These are phyloP conservation scores for Lasiurus borealis DNA, from an alignment of 2,113 vertebrate species.

Conservation along the genomic window DNA sequence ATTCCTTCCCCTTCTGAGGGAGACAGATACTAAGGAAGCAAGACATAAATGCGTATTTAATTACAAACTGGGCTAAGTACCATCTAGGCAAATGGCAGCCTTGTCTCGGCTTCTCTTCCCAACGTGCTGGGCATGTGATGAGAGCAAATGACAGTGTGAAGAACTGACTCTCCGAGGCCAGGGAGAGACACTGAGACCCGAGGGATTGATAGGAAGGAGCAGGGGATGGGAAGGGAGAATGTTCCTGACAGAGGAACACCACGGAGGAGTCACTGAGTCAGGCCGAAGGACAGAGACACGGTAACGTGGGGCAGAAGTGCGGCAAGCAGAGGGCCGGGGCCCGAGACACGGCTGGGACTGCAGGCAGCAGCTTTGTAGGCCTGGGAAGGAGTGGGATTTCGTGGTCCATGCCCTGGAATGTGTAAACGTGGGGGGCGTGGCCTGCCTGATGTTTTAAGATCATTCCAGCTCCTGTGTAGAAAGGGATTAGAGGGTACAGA, in stretches of 20 bases:
- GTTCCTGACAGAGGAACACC: neutral
- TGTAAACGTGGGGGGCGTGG: too few species aligned
- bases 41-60: neutral
- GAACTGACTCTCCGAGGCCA: neutral
- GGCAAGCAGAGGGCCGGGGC: too few species aligned
- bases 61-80: constrained; percentile 10
- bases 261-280: neutral
- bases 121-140: neutral
- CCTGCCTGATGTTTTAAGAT: neutral
- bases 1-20: neutral
- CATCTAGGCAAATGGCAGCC: neutral
- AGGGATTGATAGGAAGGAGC: neutral
- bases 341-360: neutral
- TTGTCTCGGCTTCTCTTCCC: neutral
- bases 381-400: neutral
- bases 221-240: neutral
- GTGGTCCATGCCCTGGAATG: neutral
- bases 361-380: neutral
- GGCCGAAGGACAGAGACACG: neutral
- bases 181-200: neutral
- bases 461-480: neutral
- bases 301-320: neutral
- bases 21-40: constrained; percentile 32
- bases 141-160: neutral
- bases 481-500: neutral